Base-by-base conservation (phyloP, 2,113 vertebrate species). In the Elephantulus edwardii region DNA sequence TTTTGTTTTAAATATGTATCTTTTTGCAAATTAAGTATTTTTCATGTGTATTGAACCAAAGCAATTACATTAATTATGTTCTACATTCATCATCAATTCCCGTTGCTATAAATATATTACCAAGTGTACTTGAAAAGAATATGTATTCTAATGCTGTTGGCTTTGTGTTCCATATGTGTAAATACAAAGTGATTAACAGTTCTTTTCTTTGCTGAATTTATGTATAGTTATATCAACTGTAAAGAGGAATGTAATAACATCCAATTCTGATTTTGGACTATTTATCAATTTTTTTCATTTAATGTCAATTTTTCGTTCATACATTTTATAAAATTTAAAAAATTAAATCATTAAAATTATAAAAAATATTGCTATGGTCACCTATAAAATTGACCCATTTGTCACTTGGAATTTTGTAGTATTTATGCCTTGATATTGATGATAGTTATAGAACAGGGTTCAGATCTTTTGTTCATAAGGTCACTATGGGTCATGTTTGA, bases 211-310 rank as follows among this genome's bases (percentile, higher is more conserved):
- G 26, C n/a, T 76, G 50, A n/a, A 70, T 42, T 66, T 46, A 88
- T 85, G 20, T 24, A 46, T 44, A 35, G 13, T 76, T 80, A 22
- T 75, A 20, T 26, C 38, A 75, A 50, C 7, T 60, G 44, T 42
- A 52, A 26, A 44, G 10, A 84, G 24, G 19, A 2, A 33, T 38
- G 12, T 76, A 80, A 84, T 50, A 68, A 58, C 19, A 19, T 75
- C 19, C 19, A 58, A 42, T 70, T 58, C 26, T n/a, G 24, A 81
- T 85, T 94, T 74, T 60, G 28, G 38, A 44, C 68, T 91, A n/a
- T n/a, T n/a, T 81, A 70, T 38, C 38, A 19, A 35, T 79, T 70
- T 72, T 26, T 91, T 88, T n/a, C 38, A n/a, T 79, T 79, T 72
- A 72, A 62, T 70, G 8, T 70, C 6, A 81, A 46, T 46, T 64